A percentile compares a stretch with the other conserved stretches of the same genome.
These are phyloP conservation scores for Phaetusa simplex DNA, from an alignment of 2,113 vertebrate species.

Conservation along the genomic window DNA sequence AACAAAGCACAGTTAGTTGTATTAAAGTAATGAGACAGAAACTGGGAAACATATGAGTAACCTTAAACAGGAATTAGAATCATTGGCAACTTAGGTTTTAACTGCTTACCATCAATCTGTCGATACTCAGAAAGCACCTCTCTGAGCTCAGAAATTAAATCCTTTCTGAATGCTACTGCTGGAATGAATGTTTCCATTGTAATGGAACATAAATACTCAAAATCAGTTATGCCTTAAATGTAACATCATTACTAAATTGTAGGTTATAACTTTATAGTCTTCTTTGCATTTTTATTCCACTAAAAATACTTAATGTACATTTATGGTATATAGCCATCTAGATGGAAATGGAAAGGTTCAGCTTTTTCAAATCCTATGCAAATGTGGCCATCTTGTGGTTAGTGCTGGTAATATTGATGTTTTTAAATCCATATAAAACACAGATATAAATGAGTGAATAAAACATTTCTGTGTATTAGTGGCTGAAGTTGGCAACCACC, in stretches of 20 bases:
- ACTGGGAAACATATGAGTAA: background rate
- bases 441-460: background rate
- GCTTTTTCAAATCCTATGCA: constrained; percentile 49
- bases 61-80: background rate
- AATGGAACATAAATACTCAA: background rate
- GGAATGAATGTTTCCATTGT: background rate
- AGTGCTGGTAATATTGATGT: background rate
- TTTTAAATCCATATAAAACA: background rate
- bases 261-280: fast-evolving
- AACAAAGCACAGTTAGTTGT: background rate
- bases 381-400: constrained; percentile 77
- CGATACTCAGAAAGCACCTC: background rate
- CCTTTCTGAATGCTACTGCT: background rate
- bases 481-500: background rate
- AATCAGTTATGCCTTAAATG: background rate
- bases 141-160: background rate
- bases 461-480: background rate
- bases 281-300: background rate
- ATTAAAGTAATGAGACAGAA: background rate
- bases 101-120: background rate
- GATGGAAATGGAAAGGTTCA: background rate
- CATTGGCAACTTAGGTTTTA: background rate
- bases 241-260: background rate
- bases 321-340: background rate
- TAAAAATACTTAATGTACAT: background rate